phyloP scores from a whole-genome alignment of 2,797 vertebrate species.

The Parotocinclus haroldoi region DNA sequence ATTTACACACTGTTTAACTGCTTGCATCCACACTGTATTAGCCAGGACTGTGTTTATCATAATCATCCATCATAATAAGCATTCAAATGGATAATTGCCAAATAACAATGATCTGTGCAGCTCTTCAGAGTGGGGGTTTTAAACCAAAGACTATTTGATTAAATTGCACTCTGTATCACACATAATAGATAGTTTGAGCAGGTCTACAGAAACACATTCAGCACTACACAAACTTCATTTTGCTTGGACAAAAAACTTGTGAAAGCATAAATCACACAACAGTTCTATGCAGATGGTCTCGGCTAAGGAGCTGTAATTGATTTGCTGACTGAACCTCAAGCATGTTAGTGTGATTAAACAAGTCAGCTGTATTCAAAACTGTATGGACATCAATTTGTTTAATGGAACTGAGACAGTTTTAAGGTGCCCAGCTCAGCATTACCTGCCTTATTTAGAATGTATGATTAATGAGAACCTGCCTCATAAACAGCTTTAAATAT shows the following conservation, averaged over 20 bases:
- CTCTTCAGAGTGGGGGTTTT: no score
- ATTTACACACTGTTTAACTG: background rate
- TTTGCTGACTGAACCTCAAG: conserved; percentile 4
- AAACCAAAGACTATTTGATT: no score
- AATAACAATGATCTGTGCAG: background rate
- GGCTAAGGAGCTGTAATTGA: background rate
- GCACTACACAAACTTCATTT: background rate
- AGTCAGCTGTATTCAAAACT: no score
- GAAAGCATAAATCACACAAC: background rate
- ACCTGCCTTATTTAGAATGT: background rate
- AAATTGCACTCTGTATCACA: no score
- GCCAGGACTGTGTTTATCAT: background rate
- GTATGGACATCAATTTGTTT: background rate
- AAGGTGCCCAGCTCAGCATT: background rate
- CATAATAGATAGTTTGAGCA: no score
- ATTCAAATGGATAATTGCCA: background rate
- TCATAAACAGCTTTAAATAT: background rate
- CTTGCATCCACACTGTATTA: background rate
- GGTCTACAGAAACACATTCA: background rate
- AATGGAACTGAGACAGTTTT: conserved; percentile 3
- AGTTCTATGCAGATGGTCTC: background rate
- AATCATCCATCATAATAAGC: background rate
- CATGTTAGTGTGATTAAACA: no score
- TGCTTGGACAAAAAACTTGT: background rate
- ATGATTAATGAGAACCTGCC: background rate